Base-by-base conservation (phyloP, 2,797 vertebrate genomes). In the Hoplostethus mediterraneus region DNA sequence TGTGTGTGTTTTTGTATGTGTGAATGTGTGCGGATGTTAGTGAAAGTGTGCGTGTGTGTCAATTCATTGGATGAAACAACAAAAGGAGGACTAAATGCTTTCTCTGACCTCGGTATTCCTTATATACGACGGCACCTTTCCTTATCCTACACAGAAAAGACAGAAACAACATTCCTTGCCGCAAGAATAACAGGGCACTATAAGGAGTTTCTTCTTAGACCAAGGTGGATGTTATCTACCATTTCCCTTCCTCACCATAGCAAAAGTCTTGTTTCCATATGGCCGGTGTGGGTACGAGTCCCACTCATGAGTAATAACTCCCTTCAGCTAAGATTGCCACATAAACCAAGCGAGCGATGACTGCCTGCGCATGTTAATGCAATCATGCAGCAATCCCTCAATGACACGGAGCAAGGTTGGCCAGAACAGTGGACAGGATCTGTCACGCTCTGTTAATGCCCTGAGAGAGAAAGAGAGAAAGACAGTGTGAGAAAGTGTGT, bases 21-120 rank as follows among this genome's bases (percentile, higher is more conserved):
- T 33, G 53, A 33, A n/a, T 62, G 36, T 38, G 68, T 17, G 38
- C 6, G 56, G 17, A 21, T 30, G 1, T 45, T 11, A 30, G 56
- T 42, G 42, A 54, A 70, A 33, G 60, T 66, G 70, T 70, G 45
- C 44, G 44, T 63, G 61, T 63, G 48, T 77, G 79, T 81, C 83
- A 85, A 77, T 85, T 91, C 84, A 91, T 90, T 90, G 90, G 56
- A 83, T 77, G 71, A 77, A 87, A 88, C 77, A 89, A 92, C 80
- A 87, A 90, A 90, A 89, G 73, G 90, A 89, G 89, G 90, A 89
- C 77, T 30, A 58, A 67, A 74, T 72, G 72, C 80, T 79, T 75
- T 79, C 72, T 79, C 73, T 83, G 82, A 90, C 87, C 79, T 51
- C 75, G 79, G 59, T 60, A 73, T 85, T 87, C 73, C 73, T 67